Conservation (phyloP, 2,888 invertebrate species). For the Cephus nigrinus region DNA sequence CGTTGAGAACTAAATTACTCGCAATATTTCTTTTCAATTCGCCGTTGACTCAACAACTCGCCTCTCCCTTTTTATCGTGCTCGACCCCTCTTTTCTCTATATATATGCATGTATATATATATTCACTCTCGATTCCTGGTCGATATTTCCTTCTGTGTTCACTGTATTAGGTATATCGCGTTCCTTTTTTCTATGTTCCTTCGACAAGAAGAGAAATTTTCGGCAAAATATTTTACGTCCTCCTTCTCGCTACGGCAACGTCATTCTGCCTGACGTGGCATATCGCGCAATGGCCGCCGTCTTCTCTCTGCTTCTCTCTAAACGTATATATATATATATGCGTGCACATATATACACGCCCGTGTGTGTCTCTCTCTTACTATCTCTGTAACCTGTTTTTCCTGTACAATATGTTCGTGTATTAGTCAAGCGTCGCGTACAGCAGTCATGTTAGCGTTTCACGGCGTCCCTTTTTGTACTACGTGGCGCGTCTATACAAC, state of each 20-base stretch:
- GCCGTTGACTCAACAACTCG: neutral
- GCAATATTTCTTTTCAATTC: neutral
- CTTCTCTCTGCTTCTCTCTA: constrained; percentile 19
- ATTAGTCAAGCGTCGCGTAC: neutral
- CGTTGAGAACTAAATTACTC: neutral
- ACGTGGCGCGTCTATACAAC: neutral
- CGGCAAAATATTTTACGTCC: neutral
- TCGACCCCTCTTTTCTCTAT: neutral
- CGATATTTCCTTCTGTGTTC: constrained; percentile 8
- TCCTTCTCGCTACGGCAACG: constrained; percentile 37
- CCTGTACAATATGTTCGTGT: neutral
- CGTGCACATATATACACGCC: constrained; percentile 1
- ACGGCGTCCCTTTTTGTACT: neutral
- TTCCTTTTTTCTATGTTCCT: constrained; percentile 20
- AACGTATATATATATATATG: constrained; percentile 6
- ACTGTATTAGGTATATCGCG: constrained; percentile 10
- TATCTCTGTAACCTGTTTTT: neutral
- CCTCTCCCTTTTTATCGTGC: neutral
- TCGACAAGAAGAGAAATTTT: neutral
- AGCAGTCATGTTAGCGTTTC: neutral
- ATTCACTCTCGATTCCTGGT: constrained; percentile 5
- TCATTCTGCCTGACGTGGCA: constrained; percentile 58
- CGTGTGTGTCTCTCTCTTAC: neutral
- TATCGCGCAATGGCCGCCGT: constrained; percentile 10
- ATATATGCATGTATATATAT: neutral